Evolutionary conservation across 1,140 invertebrate species (phyloP).

Genomic region (Rhopalosiphum maidis): DNA sequence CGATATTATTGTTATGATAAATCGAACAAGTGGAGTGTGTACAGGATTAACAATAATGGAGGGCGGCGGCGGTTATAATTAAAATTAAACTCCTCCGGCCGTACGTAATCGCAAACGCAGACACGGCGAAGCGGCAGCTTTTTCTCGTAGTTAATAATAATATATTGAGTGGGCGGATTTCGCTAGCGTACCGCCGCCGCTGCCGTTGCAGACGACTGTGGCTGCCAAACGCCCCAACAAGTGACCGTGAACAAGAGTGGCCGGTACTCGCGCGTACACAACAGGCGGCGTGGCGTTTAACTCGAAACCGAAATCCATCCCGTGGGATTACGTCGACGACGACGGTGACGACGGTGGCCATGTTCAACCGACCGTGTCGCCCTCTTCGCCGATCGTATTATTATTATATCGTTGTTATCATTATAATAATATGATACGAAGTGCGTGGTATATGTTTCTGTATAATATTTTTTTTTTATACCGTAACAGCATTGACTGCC

Average conservation of each 20-base stretch:
- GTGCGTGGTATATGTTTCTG: not conserved
- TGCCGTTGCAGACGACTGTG: not conserved
- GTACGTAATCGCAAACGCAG: slow-evolving; percentile 36
- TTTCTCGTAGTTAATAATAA: slow-evolving; percentile 20
- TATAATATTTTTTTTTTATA: not conserved
- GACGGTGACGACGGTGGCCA: not conserved
- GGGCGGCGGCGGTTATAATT: slow-evolving; percentile 24
- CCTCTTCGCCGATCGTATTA: slow-evolving; percentile 42
- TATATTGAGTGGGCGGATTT: slow-evolving; percentile 55
- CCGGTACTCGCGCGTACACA: not conserved
- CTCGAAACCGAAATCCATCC: slow-evolving; percentile 52
- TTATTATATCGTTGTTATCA: slow-evolving; percentile 34
- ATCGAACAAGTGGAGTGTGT: slow-evolving; percentile 36
- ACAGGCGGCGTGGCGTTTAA: slow-evolving; percentile 52
- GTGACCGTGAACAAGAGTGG: slow-evolving; percentile 55
- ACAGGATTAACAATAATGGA: slow-evolving; percentile 20
- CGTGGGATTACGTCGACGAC: slow-evolving; percentile 40
- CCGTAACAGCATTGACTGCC: not conserved
- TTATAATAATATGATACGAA: not conserved
- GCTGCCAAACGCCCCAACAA: slow-evolving; percentile 54
- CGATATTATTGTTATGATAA: not conserved
- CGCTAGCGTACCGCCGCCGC: not conserved
- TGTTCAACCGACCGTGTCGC: slow-evolving; percentile 54
- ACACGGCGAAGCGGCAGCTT: not conserved
- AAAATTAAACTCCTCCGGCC: slow-evolving; percentile 55